phyloP scores from a whole-genome alignment of 2,113 vertebrate genomes.

The Macquaria ambigua region DNA sequence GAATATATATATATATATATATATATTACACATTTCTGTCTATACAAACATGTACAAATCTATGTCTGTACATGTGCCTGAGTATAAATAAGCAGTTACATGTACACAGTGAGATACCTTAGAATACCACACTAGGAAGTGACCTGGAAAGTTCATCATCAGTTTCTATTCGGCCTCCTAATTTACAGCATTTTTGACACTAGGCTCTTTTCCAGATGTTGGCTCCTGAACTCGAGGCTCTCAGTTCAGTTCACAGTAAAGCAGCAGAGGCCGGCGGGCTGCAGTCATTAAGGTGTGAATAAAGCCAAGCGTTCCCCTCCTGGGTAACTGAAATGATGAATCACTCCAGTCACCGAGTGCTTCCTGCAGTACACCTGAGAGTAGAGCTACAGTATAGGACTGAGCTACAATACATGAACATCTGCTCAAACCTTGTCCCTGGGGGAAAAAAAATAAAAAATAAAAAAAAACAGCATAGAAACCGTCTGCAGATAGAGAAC shows the following conservation, averaged over 20 bases:
- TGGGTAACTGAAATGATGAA: constrained; percentile 59
- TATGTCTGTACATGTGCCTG: neutral
- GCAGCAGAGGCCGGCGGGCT: neutral
- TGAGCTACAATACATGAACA: constrained; percentile 25
- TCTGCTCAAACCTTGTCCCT: constrained; percentile 21
- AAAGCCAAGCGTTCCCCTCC: constrained; percentile 30
- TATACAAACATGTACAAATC: neutral
- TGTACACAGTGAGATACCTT: neutral
- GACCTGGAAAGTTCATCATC: constrained; percentile 69
- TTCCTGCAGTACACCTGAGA: constrained; percentile 56
- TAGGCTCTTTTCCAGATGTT: constrained; percentile 67
- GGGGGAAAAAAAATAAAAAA: too few species aligned
- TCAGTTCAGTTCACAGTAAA: constrained; percentile 17
- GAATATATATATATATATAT: neutral
- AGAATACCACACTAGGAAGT: constrained; percentile 14
- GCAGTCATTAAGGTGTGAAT: constrained; percentile 48
- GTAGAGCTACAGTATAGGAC: neutral
- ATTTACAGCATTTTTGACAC: constrained; percentile 48
- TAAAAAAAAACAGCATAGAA: neutral
- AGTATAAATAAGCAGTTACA: neutral
- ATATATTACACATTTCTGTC: neutral
- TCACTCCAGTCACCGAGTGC: constrained; percentile 36
- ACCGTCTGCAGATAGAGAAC: neutral
- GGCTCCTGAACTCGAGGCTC: constrained; percentile 3
- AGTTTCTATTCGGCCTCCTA: constrained; percentile 25